Percentiles rank a stretch among this genome's conserved stretches.
These are phyloP conservation scores for Allacma fusca DNA, from an alignment of 2,888 invertebrate genomes.

Conservation along the genomic window DNA sequence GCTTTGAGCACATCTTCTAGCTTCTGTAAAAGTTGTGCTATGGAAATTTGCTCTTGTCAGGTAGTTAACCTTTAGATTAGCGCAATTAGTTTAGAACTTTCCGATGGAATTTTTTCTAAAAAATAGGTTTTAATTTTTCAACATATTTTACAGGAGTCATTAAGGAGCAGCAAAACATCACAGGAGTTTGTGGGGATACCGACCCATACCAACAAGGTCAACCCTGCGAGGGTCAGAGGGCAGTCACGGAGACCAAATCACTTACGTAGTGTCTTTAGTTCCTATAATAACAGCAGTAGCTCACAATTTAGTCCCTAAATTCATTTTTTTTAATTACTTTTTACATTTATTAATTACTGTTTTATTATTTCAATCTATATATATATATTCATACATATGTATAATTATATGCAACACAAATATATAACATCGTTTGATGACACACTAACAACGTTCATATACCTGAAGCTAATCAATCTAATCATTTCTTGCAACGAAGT, in stretches of 20 bases:
- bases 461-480: slow-evolving; percentile 13
- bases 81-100: background rate
- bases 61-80: background rate
- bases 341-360: background rate
- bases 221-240: slow-evolving; percentile 3
- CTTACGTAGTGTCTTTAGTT: slow-evolving; percentile 13
- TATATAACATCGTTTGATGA: no score
- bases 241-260: background rate
- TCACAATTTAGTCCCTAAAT: slow-evolving; percentile 13
- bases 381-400: background rate
- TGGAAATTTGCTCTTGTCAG: slow-evolving; percentile 40
- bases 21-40: slow-evolving; percentile 35
- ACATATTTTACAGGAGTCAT: background rate
- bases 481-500: slow-evolving; percentile 2
- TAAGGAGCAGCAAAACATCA: slow-evolving; percentile 22
- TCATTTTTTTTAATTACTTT: slow-evolving; percentile 5
- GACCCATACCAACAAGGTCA: background rate
- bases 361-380: background rate
- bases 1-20: slow-evolving; percentile 21
- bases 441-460: no score
- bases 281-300: background rate
- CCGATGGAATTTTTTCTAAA: no score
- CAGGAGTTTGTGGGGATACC: background rate
- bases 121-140: background rate
- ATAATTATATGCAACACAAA: no score